Conservation (phyloP, 2,113 vertebrate species). For the Mormyrus iriodes region DNA sequence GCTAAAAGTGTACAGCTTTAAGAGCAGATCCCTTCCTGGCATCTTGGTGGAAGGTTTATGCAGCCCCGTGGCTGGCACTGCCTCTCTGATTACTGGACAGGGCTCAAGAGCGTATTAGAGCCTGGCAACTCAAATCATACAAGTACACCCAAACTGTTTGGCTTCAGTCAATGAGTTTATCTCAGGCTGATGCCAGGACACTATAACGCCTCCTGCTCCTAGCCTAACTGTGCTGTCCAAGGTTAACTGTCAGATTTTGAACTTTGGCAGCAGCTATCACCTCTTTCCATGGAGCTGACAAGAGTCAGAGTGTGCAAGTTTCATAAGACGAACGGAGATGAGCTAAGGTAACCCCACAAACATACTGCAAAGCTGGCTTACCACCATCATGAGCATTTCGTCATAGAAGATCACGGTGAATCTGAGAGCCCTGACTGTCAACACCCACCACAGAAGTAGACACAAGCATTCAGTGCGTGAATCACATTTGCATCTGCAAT, state of each 20-base stretch:
- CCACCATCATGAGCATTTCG: background rate
- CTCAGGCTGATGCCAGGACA: conserved; percentile 12
- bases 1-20: background rate
- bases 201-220: conserved; percentile 14
- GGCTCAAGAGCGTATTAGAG: conserved; percentile 22
- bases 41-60: background rate
- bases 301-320: background rate
- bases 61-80: background rate
- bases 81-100: conserved; percentile 17
- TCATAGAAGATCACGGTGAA: background rate
- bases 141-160: conserved; percentile 11
- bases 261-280: conserved; percentile 16
- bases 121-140: conserved; percentile 17
- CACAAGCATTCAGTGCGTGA: background rate
- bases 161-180: conserved; percentile 21
- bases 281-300: conserved; percentile 21
- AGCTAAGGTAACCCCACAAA: conserved; percentile 6
- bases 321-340: conserved; percentile 6
- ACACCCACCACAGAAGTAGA: background rate
- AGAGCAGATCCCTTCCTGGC: background rate
- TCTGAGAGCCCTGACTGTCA: background rate
- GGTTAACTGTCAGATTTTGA: conserved; percentile 25
- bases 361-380: background rate
- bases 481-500: background rate
- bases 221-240: conserved; percentile 9